phyloP scores from a whole-genome alignment of 2,888 invertebrate genomes.

The Hedya salicella region DNA sequence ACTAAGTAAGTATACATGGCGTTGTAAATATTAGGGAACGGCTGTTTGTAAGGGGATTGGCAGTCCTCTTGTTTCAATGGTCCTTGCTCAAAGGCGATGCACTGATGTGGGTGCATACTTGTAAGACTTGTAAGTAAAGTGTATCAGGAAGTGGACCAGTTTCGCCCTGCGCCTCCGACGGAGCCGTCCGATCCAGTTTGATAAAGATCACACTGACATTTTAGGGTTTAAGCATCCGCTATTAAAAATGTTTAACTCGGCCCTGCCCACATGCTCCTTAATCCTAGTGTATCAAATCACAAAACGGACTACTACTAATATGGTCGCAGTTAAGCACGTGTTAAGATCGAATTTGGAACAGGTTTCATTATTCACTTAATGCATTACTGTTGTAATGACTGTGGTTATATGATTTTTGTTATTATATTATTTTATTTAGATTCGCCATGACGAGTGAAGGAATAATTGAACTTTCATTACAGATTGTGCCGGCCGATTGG shows the following conservation, averaged over 20 bases:
- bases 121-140: slow-evolving; percentile 46
- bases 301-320: background rate
- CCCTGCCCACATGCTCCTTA: slow-evolving; percentile 7
- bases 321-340: background rate
- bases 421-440: slow-evolving; percentile 10
- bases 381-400: background rate
- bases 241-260: slow-evolving; percentile 12
- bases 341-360: background rate
- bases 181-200: slow-evolving; percentile 66
- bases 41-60: too few species aligned
- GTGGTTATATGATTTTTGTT: background rate
- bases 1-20: too few species aligned
- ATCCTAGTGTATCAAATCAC: background rate
- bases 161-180: slow-evolving; percentile 68
- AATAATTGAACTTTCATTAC: slow-evolving; percentile 15
- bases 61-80: too few species aligned
- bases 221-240: slow-evolving; percentile 49
- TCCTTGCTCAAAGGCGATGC: too few species aligned
- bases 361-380: background rate
- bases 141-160: slow-evolving; percentile 76
- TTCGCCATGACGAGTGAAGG: slow-evolving; percentile 2
- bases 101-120: slow-evolving; percentile 46
- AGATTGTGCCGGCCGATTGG: background rate
- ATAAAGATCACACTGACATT: slow-evolving; percentile 81
- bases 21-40: too few species aligned